Conservation (phyloP, 2,797 vertebrate genomes). For the Benthosema pterotum region DNA sequence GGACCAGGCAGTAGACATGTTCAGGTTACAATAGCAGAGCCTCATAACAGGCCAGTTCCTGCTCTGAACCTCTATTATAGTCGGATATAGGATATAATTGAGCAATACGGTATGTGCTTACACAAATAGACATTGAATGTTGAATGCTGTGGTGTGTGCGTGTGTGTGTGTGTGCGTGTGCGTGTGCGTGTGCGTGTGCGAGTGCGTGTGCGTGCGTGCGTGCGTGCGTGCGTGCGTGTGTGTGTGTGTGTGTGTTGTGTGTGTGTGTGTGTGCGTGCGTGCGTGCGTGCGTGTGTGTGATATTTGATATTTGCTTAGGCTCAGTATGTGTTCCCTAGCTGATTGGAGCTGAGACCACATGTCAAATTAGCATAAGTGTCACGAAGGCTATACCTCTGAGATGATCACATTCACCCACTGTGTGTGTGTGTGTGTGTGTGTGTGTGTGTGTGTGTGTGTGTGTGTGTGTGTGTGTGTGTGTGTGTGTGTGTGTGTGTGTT, state of each 20-base stretch:
- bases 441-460: not conserved
- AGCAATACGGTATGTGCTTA: too few species aligned
- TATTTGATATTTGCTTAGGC: constrained; percentile 59
- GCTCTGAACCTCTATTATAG: too few species aligned
- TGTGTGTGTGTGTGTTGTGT: constrained; percentile 25
- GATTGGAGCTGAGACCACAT: constrained; percentile 53
- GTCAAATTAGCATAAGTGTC: constrained; percentile 54
- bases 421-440: constrained; percentile 7
- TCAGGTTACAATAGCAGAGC: too few species aligned
- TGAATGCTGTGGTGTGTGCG: not conserved
- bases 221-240: constrained; percentile 19
- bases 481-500: constrained; percentile 14
- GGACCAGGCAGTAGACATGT: too few species aligned
- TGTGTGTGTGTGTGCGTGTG: constrained; percentile 26
- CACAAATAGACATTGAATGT: too few species aligned
- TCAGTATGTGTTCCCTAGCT: constrained; percentile 48
- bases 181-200: not conserved
- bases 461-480: not conserved
- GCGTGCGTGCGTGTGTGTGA: not conserved
- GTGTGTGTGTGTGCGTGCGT: constrained; percentile 18
- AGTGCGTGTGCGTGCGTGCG: constrained; percentile 11
- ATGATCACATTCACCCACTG: constrained; percentile 60
- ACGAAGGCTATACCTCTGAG: constrained; percentile 52
- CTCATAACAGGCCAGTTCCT: too few species aligned
- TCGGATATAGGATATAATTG: too few species aligned